Conservation (phyloP, 1,140 invertebrate genomes). For the Nylanderia fulva region DNA sequence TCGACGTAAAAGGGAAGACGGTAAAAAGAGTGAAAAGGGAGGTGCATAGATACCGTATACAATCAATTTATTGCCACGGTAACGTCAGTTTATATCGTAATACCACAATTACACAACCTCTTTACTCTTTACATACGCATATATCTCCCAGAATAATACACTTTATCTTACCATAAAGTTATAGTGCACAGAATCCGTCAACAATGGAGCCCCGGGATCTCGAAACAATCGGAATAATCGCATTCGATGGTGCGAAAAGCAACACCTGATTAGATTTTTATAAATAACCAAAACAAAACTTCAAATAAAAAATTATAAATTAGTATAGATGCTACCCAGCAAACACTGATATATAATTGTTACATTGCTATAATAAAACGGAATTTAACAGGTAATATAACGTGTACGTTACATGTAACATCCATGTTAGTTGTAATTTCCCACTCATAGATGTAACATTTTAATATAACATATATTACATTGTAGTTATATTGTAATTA, state of each 20-base stretch:
- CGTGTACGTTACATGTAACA: no score
- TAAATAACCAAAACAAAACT: background rate
- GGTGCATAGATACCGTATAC: constrained; percentile 8
- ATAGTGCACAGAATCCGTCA: background rate
- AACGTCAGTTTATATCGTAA: constrained; percentile 12
- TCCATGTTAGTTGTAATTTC: no score
- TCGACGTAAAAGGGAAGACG: no score
- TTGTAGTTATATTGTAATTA: no score
- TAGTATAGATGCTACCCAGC: background rate
- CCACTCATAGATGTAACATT: no score
- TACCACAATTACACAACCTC: constrained; percentile 1
- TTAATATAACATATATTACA: no score
- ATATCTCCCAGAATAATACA: background rate
- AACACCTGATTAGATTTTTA: background rate
- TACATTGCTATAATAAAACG: no score
- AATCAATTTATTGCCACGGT: constrained; percentile 35
- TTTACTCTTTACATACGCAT: no score
- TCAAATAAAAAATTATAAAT: background rate
- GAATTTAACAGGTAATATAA: no score
- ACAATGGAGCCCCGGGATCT: constrained; percentile 87
- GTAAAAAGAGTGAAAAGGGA: no score
- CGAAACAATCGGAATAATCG: constrained; percentile 89
- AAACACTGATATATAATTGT: no score
- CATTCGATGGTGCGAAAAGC: constrained; percentile 88
- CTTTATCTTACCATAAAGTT: constrained; percentile 15